These are phyloP conservation scores for Drosophila neotestacea DNA, from an alignment of 2,888 invertebrate species.

Conservation along the genomic window DNA sequence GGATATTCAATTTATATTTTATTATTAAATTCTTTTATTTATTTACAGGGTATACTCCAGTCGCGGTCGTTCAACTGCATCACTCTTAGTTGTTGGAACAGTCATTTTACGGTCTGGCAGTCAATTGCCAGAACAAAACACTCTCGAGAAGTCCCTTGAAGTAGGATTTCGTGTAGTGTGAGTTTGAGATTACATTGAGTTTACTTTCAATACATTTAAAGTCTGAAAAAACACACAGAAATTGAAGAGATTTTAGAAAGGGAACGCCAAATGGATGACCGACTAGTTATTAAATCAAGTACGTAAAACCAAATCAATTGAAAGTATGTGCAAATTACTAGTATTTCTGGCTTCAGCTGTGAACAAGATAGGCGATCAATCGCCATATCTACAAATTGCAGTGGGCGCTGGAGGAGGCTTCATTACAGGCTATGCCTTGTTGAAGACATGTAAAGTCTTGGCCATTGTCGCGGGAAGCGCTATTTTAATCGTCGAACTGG, in stretches of 20 bases:
- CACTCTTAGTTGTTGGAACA: neutral
- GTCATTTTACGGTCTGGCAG: conserved; percentile 55
- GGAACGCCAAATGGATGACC: conserved; percentile 6
- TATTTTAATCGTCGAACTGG: conserved; percentile 43
- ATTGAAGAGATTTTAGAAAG: neutral
- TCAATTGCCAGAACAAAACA: conserved; percentile 35
- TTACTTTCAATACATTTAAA: conserved; percentile 29
- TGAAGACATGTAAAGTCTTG: conserved; percentile 49
- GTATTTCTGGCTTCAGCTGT: conserved; percentile 24
- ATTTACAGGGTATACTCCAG: neutral
- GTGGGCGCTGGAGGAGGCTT: conserved; percentile 43
- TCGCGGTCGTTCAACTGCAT: neutral
- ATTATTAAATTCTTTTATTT: too few relatives aligned
- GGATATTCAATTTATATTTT: too few relatives aligned
- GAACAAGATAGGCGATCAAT: conserved; percentile 27
- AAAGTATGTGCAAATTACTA: conserved; percentile 16
- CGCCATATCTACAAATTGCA: conserved; percentile 60
- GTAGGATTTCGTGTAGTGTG: neutral
- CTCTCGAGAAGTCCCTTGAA: conserved; percentile 6
- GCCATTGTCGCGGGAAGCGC: conserved; percentile 41
- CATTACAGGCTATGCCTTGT: conserved; percentile 39
- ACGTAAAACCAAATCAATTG: conserved; percentile 34
- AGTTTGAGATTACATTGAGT: conserved; percentile 24
- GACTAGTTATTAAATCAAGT: conserved; percentile 23
- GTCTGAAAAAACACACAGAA: conserved; percentile 7